Percentiles rank a stretch among this genome's conserved stretches.
phyloP scores from a whole-genome alignment of 1,140 invertebrate genomes.

The Aphelinus certus region DNA sequence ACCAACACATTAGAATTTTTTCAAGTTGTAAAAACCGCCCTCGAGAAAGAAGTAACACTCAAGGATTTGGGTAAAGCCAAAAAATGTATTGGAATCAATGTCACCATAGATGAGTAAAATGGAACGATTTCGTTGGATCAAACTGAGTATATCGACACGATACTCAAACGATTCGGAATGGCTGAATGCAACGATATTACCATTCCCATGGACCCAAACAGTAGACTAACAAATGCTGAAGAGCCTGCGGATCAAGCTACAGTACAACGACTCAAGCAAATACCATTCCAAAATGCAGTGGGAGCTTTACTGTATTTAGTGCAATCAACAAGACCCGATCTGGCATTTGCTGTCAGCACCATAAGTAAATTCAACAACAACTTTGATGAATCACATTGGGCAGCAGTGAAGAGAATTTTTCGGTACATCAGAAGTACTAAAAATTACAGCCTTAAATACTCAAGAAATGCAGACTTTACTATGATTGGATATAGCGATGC shows the following conservation, averaged over 20 bases:
- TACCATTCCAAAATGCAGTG: neutral
- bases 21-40: neutral
- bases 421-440: slow-evolving; percentile 2
- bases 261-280: neutral
- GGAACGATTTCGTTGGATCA: neutral
- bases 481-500: slow-evolving; percentile 3
- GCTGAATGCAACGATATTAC: neutral
- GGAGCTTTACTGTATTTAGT: neutral
- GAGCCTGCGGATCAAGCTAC: neutral
- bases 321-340: neutral
- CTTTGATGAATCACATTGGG: neutral
- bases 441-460: neutral
- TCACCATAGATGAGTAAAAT: neutral
- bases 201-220: neutral
- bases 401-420: neutral
- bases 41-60: neutral
- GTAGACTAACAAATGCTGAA: neutral
- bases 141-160: neutral
- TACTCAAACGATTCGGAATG: neutral
- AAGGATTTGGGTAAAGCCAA: neutral
- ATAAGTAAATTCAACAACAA: slow-evolving; percentile 1
- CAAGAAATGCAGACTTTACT: neutral
- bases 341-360: neutral
- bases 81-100: neutral
- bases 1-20: neutral